Evolutionary conservation across 1,140 invertebrate genomes (phyloP), one percentile per base, ranked within the genome.

Genomic region (Bombus breviceps): DNA sequence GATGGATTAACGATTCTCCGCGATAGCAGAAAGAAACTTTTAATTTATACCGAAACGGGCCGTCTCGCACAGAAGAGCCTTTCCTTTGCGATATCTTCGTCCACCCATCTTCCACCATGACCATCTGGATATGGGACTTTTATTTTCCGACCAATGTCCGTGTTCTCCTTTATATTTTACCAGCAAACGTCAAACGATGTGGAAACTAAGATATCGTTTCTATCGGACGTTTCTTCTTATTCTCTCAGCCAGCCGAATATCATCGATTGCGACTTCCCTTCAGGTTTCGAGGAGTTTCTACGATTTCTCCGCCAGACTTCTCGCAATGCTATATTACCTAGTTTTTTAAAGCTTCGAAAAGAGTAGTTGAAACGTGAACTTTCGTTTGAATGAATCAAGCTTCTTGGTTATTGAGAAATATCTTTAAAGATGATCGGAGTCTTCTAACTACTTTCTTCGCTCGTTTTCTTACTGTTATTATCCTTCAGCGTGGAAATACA

Each of bases 1-100:
- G 90, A 91, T 85, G 90, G 85, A 92, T 93, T 92, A 92, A 93
- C 91, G 92, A 92, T 89, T 13, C 3, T 80, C 62, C 75, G 72
- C 73, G 71, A 59, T 64, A 62, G 77, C 75, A 10, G 66, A 71
- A 28, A 87, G 85, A 83, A 92, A 93, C 68, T 92, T 93, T 92
- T 93, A 92, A 93, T 93, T 93, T 93, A 93, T 92, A 85, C 88
- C 83, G 64, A 84, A 66, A 73, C 87, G 81, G 82, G 74, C 77
- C 76, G 86, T 90, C 62, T 32, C 79, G 39, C 34, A 75, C 88
- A 87, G 82, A 83, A 43, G 34, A 78, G 25, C 15, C 43, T 71
- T 37, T 25, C 10, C n/a, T 59, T 37, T n/a, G 68, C 73, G 39
- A 66, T 84, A 83, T 90, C 84, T 75, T 73, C 34, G 76, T 62